Percentiles rank a stretch among this genome's conserved stretches.
Evolutionary conservation across 2,797 vertebrate genomes (phyloP).

Genomic region (Eulemur mongoz): DNA sequence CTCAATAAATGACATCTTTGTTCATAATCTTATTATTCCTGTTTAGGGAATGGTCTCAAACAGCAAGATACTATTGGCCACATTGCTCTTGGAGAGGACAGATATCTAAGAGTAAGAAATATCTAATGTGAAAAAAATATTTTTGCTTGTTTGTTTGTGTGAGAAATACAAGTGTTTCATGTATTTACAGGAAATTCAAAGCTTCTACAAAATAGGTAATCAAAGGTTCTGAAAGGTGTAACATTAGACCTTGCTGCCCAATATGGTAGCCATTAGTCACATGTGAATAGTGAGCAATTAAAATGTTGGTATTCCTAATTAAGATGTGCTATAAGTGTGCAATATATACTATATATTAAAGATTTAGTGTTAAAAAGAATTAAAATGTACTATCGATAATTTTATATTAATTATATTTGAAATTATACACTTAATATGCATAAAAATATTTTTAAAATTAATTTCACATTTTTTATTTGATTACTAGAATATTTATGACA

Average conservation of each 20-base stretch:
- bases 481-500: background rate
- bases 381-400: background rate
- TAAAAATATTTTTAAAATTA: background rate
- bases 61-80: background rate
- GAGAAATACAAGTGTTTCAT: background rate
- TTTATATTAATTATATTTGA: background rate
- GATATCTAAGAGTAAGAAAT: background rate
- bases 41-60: background rate
- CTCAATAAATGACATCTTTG: background rate
- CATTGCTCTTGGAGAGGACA: background rate
- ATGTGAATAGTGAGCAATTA: background rate
- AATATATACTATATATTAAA: background rate
- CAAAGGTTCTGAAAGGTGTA: background rate
- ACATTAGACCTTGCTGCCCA: background rate
- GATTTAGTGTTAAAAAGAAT: background rate
- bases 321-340: background rate
- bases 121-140: background rate
- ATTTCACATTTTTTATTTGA: background rate
- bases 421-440: background rate
- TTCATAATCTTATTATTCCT: background rate
- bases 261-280: background rate
- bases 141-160: background rate
- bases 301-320: background rate
- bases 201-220: background rate
- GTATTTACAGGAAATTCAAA: background rate